Conservation (phyloP, 2,113 vertebrate genomes). For the Herpailurus yagouaroundi region DNA sequence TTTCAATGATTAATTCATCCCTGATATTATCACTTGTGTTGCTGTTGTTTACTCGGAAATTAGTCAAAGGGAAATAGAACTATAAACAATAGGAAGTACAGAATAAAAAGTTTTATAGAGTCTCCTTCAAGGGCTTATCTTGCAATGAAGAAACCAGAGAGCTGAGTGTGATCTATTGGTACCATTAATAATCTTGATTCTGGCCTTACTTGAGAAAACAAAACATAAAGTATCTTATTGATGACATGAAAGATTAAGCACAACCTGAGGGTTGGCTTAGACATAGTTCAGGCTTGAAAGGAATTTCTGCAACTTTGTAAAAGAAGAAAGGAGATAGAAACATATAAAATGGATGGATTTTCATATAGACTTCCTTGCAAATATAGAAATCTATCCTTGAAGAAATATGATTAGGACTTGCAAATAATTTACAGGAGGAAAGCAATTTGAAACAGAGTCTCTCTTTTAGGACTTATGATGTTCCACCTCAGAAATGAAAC, state of each 20-base stretch:
- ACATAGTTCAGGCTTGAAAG: background rate
- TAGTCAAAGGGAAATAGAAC: background rate
- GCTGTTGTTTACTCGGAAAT: background rate
- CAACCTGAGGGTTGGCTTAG: background rate
- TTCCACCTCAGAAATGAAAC: slow-evolving; percentile 54
- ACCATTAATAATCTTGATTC: background rate
- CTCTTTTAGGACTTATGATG: slow-evolving; percentile 21
- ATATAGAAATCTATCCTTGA: slow-evolving; percentile 30
- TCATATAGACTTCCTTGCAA: slow-evolving; percentile 11
- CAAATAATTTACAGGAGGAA: slow-evolving; percentile 56
- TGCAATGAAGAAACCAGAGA: background rate
- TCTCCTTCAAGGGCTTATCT: background rate
- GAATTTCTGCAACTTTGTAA: slow-evolving; percentile 30
- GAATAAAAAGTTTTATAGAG: background rate
- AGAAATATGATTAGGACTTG: slow-evolving; percentile 50
- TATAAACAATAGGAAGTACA: background rate
- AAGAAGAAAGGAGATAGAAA: slow-evolving; percentile 14
- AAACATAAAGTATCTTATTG: background rate
- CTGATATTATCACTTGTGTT: background rate
- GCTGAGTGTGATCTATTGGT: background rate
- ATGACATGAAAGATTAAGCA: background rate
- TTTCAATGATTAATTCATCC: background rate
- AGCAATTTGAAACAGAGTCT: slow-evolving; percentile 7
- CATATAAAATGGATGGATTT: background rate
- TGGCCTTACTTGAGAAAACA: background rate